Evolutionary conservation across 2,797 vertebrate genomes (phyloP).

Genomic region (Notolabrus celidotus): DNA sequence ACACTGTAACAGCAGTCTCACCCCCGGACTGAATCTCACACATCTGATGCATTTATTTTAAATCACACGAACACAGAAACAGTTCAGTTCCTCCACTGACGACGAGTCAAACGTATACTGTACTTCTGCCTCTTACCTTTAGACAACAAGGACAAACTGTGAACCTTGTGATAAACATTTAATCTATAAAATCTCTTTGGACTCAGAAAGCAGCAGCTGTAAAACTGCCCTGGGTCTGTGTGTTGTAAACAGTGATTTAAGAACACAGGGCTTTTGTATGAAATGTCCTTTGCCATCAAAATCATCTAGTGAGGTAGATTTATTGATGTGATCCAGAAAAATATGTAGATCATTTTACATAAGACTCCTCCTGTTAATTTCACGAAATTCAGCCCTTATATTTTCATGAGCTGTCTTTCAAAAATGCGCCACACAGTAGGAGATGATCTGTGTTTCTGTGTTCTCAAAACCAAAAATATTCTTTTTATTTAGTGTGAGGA

Average conservation of each 20-base stretch:
- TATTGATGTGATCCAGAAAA: no score
- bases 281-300: no score
- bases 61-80: constrained; percentile 22
- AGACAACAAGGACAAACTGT: not conserved
- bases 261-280: not conserved
- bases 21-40: constrained; percentile 28
- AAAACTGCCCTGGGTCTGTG: no score
- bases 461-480: no score
- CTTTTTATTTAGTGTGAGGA: no score
- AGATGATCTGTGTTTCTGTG: no score
- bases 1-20: constrained; percentile 54
- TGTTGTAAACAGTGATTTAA: not conserved
- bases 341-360: no score
- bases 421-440: no score
- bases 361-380: no score
- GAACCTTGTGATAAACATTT: not conserved
- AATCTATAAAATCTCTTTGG: not conserved
- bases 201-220: not conserved
- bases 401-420: no score
- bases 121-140: not conserved
- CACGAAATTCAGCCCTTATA: no score
- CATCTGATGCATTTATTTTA: not conserved
- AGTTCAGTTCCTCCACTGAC: constrained; percentile 15
- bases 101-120: not conserved
- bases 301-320: no score